Percentiles rank a stretch among this genome's conserved stretches.
Conservation (phyloP, 2,888 invertebrate species). For the Habroteleia sp. region DNA sequence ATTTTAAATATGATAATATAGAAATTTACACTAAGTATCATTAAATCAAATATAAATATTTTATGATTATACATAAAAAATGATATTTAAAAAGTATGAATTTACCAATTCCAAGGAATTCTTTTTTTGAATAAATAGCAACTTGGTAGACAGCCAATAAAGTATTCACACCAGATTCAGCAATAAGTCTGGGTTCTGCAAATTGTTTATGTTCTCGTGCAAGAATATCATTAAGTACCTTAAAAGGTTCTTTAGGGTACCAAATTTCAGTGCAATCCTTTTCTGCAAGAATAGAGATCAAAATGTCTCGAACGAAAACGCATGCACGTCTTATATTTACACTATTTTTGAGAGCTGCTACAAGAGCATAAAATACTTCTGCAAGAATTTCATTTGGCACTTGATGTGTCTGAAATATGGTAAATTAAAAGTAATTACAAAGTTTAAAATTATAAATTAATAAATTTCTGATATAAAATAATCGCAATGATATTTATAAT, state of each 20-base stretch:
- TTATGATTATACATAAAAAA: slow-evolving; percentile 1
- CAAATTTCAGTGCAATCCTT: slow-evolving; percentile 93
- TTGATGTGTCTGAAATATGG: slow-evolving; percentile 87
- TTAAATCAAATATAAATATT: no score
- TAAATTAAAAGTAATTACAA: slow-evolving; percentile 10
- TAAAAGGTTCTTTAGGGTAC: slow-evolving; percentile 89
- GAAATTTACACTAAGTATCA: no score
- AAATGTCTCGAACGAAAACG: slow-evolving; percentile 91
- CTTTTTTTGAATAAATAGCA: slow-evolving; percentile 91
- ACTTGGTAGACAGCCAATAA: slow-evolving; percentile 92
- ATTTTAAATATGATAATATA: no score
- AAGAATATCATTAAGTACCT: slow-evolving; percentile 86
- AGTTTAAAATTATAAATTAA: background rate
- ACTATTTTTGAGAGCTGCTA: slow-evolving; percentile 88
- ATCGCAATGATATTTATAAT: no score
- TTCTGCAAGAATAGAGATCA: slow-evolving; percentile 91
- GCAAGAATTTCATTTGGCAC: slow-evolving; percentile 85
- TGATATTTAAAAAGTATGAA: slow-evolving; percentile 65
- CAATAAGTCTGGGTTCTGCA: slow-evolving; percentile 91
- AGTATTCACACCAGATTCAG: slow-evolving; percentile 89
- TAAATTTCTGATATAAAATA: no score
- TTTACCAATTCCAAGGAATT: slow-evolving; percentile 90
- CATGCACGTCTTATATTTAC: slow-evolving; percentile 86
- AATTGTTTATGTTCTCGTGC: slow-evolving; percentile 83
- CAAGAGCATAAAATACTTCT: slow-evolving; percentile 89